phyloP scores from a whole-genome alignment of 2,113 vertebrate species.

The Hyla sarda region DNA sequence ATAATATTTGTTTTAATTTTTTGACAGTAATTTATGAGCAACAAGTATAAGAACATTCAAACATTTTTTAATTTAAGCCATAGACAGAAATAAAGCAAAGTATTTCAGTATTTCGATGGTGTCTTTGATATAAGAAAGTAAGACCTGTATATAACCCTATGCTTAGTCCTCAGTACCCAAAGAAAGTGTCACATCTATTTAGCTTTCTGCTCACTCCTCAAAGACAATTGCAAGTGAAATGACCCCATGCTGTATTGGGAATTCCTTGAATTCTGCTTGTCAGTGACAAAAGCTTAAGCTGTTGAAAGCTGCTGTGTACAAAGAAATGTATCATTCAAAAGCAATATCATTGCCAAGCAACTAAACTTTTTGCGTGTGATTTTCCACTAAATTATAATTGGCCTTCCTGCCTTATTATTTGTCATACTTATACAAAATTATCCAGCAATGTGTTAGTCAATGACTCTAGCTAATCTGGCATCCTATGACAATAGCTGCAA shows the following conservation, averaged over 20 bases:
- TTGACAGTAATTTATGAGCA: too few species aligned
- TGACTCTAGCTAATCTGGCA: background rate
- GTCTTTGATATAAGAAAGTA: constrained; percentile 22
- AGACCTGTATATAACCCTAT: too few species aligned
- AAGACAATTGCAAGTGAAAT: constrained; percentile 58
- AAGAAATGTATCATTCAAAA: constrained; percentile 14
- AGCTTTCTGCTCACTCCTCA: constrained; percentile 55
- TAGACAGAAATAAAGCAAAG: background rate
- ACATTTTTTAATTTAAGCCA: too few species aligned
- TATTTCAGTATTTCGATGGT: background rate
- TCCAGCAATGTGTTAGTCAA: background rate
- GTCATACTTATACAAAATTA: background rate
- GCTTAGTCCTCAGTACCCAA: background rate
- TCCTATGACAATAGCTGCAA: background rate
- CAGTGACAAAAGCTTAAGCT: constrained; percentile 38
- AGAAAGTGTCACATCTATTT: constrained; percentile 52
- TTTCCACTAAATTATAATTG: background rate
- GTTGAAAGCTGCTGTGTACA: constrained; percentile 33
- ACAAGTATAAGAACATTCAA: too few species aligned
- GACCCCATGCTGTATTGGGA: constrained; percentile 48
- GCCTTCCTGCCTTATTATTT: background rate
- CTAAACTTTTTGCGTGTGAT: background rate
- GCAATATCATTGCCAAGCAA: background rate
- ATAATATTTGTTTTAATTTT: too few species aligned
- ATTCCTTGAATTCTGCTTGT: constrained; percentile 50